Evolutionary conservation across 2,888 invertebrate genomes (phyloP).

Genomic region (Cephus sareptanus): DNA sequence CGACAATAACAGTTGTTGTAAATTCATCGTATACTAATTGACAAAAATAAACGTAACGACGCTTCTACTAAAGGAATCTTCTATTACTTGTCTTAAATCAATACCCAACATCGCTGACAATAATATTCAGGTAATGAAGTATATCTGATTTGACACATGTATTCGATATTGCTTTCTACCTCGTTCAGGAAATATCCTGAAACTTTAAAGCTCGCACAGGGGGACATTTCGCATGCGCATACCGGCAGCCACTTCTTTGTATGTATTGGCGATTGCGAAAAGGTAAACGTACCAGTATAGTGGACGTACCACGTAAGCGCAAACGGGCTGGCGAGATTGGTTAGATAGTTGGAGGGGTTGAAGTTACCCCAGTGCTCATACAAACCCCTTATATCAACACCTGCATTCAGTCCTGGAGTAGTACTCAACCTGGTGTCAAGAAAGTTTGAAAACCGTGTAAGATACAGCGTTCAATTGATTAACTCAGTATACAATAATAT

Average conservation of each 20-base stretch:
- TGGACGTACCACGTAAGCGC: slow-evolving; percentile 15
- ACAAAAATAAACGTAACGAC: slow-evolving; percentile 41
- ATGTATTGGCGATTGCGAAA: neutral
- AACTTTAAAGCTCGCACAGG: neutral
- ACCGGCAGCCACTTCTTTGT: neutral
- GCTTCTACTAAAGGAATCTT: slow-evolving; percentile 36
- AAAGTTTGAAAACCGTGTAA: slow-evolving; percentile 16
- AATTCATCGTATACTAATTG: slow-evolving; percentile 17
- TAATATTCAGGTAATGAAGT: neutral
- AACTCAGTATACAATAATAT: neutral
- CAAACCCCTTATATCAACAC: slow-evolving; percentile 19
- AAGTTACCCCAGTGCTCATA: slow-evolving; percentile 39
- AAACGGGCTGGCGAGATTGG: slow-evolving; percentile 18
- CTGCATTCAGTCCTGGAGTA: slow-evolving; percentile 36
- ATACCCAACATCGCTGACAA: neutral
- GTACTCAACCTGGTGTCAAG: slow-evolving; percentile 16
- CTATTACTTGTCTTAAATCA: neutral
- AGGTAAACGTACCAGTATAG: slow-evolving; percentile 18
- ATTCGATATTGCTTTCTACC: neutral
- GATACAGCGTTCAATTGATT: neutral
- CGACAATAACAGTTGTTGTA: slow-evolving; percentile 13
- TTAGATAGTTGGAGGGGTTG: slow-evolving; percentile 19
- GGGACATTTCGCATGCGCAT: neutral
- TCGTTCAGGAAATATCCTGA: neutral
- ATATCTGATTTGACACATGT: neutral